phyloP scores from a whole-genome alignment of 2,797 vertebrate genomes.

The Falco novaeseelandiae region DNA sequence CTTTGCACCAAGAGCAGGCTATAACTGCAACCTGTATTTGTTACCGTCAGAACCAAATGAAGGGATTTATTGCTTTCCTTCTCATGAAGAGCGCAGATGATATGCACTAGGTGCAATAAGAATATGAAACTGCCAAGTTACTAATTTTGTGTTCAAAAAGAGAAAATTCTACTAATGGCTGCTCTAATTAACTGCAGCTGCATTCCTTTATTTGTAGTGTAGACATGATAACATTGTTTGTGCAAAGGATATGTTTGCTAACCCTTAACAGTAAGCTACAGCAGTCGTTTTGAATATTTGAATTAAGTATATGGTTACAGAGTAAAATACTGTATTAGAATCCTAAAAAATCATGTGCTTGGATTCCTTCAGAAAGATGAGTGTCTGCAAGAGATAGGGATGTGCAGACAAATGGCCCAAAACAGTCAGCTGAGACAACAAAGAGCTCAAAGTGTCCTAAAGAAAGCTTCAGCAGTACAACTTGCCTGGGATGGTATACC shows the following conservation, averaged over 20 bases:
- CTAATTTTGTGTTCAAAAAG: not conserved
- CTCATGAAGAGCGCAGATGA: not conserved
- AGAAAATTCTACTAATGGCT: not conserved
- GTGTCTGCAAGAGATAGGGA: fast-evolving
- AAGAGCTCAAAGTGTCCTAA: not conserved
- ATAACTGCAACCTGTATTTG: not conserved
- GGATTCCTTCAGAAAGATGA: not conserved
- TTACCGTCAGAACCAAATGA: not conserved
- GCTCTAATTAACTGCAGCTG: not conserved
- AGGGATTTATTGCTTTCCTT: not conserved
- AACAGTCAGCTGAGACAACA: not conserved
- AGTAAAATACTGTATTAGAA: not conserved
- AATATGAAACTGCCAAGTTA: not conserved
- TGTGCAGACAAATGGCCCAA: not conserved
- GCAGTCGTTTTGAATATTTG: not conserved
- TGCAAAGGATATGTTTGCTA: not conserved
- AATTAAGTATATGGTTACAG: not conserved
- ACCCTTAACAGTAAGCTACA: not conserved
- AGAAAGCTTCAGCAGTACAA: not conserved
- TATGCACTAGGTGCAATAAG: not conserved
- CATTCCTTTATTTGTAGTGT: not conserved
- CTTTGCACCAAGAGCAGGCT: not conserved
- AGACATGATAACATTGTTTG: not conserved
- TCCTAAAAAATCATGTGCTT: not conserved
- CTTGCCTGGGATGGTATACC: too few species aligned